phyloP scores from a whole-genome alignment of 2,113 vertebrate species.

The Machaerirhynchus nigripectus region DNA sequence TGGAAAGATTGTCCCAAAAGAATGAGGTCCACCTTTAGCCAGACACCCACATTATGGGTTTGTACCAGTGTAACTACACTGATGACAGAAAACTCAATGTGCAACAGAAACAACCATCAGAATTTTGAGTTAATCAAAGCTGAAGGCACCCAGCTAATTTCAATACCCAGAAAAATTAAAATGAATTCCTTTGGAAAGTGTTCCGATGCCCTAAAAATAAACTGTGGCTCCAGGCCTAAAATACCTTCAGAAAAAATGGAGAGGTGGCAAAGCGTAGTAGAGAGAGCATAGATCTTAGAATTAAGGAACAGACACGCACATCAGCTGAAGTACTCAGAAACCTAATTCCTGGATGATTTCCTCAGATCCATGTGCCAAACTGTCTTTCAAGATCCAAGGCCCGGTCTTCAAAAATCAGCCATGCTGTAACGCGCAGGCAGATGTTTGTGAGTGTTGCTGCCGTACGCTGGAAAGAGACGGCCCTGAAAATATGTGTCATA shows the following conservation, averaged over 20 bases:
- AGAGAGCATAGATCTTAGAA: not conserved
- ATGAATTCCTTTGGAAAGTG: not conserved
- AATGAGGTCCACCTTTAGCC: not conserved
- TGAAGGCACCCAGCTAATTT: not conserved
- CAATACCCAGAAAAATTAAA: not conserved
- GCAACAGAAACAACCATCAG: not conserved
- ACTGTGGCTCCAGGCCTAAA: not conserved
- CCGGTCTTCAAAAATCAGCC: not conserved
- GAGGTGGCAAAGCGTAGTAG: not conserved
- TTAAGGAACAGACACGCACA: not conserved
- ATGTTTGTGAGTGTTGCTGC: not conserved
- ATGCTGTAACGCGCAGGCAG: not conserved
- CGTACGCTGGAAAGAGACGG: not conserved
- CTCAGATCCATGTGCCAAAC: not conserved
- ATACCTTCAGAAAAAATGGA: not conserved
- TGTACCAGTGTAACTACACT: not conserved
- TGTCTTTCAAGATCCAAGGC: not conserved
- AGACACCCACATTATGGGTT: not conserved
- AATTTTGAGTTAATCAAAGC: not conserved
- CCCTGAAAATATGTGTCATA: not conserved
- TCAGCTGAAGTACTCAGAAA: not conserved
- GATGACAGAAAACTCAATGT: not conserved
- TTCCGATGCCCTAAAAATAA: not conserved
- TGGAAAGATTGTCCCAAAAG: not conserved
- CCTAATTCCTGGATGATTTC: not conserved